Percentiles rank a stretch among this genome's conserved stretches.
Evolutionary conservation across 2,797 vertebrate species (phyloP).

Genomic region (Austrolebias charrua): DNA sequence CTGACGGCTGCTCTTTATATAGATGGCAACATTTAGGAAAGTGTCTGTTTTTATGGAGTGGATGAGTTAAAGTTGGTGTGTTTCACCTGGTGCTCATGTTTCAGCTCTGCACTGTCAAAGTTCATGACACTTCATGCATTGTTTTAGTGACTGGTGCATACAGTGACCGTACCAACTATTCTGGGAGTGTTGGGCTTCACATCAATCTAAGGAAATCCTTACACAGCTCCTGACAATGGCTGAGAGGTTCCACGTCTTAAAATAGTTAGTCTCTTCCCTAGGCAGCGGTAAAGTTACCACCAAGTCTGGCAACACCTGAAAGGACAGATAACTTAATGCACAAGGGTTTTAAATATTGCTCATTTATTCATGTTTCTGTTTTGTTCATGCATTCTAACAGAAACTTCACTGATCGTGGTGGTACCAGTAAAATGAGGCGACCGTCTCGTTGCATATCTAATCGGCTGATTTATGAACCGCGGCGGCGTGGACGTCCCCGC

Average conservation of each 20-base stretch:
- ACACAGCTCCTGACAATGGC: slow-evolving; percentile 60
- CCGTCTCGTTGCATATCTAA: background rate
- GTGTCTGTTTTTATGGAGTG: background rate
- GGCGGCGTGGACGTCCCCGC: slow-evolving; percentile 1
- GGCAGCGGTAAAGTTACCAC: slow-evolving; percentile 6
- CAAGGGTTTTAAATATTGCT: background rate
- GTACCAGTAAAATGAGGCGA: background rate
- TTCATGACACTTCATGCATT: slow-evolving; percentile 14
- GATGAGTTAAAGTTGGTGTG: background rate
- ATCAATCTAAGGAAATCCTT: slow-evolving; percentile 72
- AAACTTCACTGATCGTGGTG: background rate
- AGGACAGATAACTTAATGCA: background rate
- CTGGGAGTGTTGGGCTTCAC: slow-evolving; percentile 13
- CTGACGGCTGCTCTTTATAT: too few relatives aligned
- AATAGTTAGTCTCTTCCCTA: slow-evolving; percentile 42
- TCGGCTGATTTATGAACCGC: slow-evolving; percentile 23
- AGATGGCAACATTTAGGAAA: too few relatives aligned
- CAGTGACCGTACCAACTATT: slow-evolving; percentile 1
- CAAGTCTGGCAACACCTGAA: background rate
- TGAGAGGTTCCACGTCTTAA: slow-evolving; percentile 47
- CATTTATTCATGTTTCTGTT: background rate
- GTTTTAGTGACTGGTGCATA: slow-evolving; percentile 18
- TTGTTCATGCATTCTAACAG: background rate
- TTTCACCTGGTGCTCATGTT: background rate
- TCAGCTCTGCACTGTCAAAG: background rate